These are phyloP conservation scores for Cydia fagiglandana DNA, from an alignment of 1,140 invertebrate genomes.

Conservation along the genomic window DNA sequence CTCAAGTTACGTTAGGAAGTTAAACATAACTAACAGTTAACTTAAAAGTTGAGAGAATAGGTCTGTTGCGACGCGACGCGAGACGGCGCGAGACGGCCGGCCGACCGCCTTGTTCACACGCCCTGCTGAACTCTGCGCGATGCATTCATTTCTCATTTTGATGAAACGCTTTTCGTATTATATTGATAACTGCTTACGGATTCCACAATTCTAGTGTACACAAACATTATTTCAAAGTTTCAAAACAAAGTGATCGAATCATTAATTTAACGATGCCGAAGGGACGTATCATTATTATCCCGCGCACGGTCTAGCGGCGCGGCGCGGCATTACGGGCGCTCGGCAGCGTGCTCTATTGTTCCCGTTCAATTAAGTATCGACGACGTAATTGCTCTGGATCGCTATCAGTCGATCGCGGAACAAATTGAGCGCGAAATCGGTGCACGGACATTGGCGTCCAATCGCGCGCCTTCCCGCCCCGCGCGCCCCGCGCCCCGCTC, in stretches of 20 bases:
- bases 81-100: neutral
- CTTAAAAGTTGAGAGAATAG: neutral
- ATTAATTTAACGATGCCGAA: slow-evolving; percentile 26
- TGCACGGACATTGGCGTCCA: slow-evolving; percentile 46
- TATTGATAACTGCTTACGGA: slow-evolving; percentile 29
- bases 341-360: slow-evolving; percentile 24
- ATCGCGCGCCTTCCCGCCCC: slow-evolving; percentile 36
- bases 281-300: slow-evolving; percentile 14
- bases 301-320: neutral
- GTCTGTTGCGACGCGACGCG: neutral
- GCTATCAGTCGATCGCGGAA: slow-evolving; percentile 48
- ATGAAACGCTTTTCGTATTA: slow-evolving; percentile 31
- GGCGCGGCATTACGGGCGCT: neutral
- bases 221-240: slow-evolving; percentile 19
- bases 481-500: neutral
- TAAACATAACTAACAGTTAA: neutral
- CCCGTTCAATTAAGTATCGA: slow-evolving; percentile 51
- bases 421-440: slow-evolving; percentile 60
- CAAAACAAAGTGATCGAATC: slow-evolving; percentile 25
- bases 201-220: slow-evolving; percentile 27
- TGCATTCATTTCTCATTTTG: slow-evolving; percentile 32
- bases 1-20: neutral
- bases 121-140: slow-evolving; percentile 29
- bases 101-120: slow-evolving; percentile 22
- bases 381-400: slow-evolving; percentile 52